Conservation (phyloP, 2,888 invertebrate genomes). For the Octonoba sinensis region DNA sequence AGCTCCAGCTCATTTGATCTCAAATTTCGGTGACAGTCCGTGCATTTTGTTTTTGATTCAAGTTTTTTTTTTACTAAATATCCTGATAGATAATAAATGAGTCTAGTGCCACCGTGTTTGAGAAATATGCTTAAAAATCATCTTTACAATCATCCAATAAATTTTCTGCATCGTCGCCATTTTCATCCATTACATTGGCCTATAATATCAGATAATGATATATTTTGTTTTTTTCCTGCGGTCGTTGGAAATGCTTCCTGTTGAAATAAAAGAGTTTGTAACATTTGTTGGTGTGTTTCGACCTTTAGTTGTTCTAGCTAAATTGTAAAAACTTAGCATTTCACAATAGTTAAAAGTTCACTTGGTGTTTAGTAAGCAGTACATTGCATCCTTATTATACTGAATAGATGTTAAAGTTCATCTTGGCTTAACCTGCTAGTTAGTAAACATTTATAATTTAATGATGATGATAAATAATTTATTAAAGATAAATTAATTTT, state of each 20-base stretch:
- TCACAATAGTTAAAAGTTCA: slow-evolving; percentile 14
- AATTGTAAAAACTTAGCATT: slow-evolving; percentile 5
- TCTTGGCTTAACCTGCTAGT: slow-evolving; percentile 22
- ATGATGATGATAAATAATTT: background rate
- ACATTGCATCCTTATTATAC: slow-evolving; percentile 22
- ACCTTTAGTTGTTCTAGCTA: slow-evolving; percentile 1
- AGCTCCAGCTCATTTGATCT: background rate
- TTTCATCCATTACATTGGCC: background rate
- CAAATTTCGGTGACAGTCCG: background rate
- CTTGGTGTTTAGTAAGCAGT: slow-evolving; percentile 12
- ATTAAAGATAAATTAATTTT: slow-evolving; percentile 8
- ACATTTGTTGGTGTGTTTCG: background rate
- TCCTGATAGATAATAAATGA: slow-evolving; percentile 14
- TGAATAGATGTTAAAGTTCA: slow-evolving; percentile 12
- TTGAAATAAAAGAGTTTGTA: background rate
- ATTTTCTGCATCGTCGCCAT: background rate
- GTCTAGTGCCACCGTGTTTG: slow-evolving; percentile 2
- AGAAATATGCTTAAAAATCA: background rate
- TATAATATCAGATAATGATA: background rate
- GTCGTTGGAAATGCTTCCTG: background rate
- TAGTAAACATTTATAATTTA: slow-evolving; percentile 10
- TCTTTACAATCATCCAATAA: background rate
- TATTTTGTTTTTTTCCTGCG: background rate
- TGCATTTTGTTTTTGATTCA: background rate
- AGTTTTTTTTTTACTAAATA: slow-evolving; percentile 12